Percentiles rank a stretch among this genome's conserved stretches.
These are phyloP conservation scores for Epinephelus moara DNA, from an alignment of 2,113 vertebrate species.

Conservation along the genomic window DNA sequence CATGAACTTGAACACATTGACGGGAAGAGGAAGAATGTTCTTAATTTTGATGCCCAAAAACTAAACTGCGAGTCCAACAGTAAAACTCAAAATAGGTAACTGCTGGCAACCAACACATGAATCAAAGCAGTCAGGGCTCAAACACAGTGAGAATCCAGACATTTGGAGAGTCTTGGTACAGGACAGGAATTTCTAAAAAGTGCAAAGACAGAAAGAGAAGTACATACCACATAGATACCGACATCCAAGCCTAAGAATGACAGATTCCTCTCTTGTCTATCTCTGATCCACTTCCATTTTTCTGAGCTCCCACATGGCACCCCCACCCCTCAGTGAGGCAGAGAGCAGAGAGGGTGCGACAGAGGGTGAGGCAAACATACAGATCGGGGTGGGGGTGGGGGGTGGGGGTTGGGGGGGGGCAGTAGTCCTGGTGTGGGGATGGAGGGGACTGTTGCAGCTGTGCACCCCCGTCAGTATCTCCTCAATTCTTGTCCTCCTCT, in stretches of 20 bases:
- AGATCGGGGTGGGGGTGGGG: constrained; percentile 55
- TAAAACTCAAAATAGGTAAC: constrained; percentile 19
- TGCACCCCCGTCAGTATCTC: constrained; percentile 84
- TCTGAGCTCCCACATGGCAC: constrained; percentile 80
- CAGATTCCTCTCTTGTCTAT: constrained; percentile 75
- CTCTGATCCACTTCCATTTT: constrained; percentile 79
- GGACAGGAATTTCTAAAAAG: constrained; percentile 52
- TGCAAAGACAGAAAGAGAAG: constrained; percentile 39
- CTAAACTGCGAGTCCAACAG: neutral
- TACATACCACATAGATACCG: constrained; percentile 77
- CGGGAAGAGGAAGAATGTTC: neutral
- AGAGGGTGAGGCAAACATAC: constrained; percentile 77
- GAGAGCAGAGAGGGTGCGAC: constrained; percentile 50
- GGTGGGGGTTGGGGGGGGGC: constrained; percentile 6
- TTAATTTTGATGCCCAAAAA: neutral
- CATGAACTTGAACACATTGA: constrained; percentile 16
- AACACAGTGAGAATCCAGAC: constrained; percentile 4
- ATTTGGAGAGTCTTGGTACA: neutral
- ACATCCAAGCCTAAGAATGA: constrained; percentile 62
- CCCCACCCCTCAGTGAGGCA: constrained; percentile 65
- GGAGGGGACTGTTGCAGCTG: constrained; percentile 88
- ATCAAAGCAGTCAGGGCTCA: constrained; percentile 4
- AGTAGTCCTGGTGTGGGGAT: constrained; percentile 73
- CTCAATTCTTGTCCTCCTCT: constrained; percentile 76
- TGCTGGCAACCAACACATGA: constrained; percentile 7